phyloP scores from a whole-genome alignment of 1,140 invertebrate species.

The Brachionus rotundiformis region DNA sequence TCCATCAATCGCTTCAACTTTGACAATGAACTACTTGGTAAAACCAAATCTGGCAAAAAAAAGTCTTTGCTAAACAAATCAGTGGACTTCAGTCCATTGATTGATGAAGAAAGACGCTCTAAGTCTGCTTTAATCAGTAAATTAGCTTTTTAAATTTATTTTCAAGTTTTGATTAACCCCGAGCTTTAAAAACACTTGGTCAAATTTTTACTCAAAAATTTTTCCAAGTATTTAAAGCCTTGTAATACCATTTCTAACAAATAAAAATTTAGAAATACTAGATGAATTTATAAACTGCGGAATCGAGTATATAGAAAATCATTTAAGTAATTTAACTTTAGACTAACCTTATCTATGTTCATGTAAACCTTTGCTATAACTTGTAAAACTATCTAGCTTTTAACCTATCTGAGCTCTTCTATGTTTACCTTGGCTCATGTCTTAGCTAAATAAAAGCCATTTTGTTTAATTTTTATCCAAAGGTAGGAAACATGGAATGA shows the following conservation, averaged over 20 bases:
- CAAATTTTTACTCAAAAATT: not conserved
- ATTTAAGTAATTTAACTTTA: conserved; percentile 31
- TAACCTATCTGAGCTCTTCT: not conserved
- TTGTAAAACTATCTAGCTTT: not conserved
- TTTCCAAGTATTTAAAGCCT: not conserved
- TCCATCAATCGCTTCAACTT: conserved; percentile 2
- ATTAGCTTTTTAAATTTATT: not conserved
- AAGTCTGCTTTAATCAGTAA: conserved; percentile 40
- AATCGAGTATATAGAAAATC: conserved; percentile 22
- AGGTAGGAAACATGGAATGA: conserved; percentile 2
- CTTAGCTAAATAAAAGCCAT: not conserved
- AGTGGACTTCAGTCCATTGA: not conserved
- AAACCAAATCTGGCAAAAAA: not conserved
- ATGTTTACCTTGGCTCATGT: not conserved
- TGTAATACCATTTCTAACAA: not conserved
- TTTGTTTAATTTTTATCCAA: too few relatives aligned
- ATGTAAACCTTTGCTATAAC: not conserved
- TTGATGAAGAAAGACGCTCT: conserved; percentile 4
- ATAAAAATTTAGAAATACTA: conserved; percentile 28
- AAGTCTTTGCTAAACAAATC: not conserved
- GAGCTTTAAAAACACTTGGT: not conserved
- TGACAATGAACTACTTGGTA: not conserved
- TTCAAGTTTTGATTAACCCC: not conserved
- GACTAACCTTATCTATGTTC: not conserved
- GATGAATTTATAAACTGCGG: conserved; percentile 23